Conservation (phyloP, 2,797 vertebrate species). For the Poeciliopsis gracilis region DNA sequence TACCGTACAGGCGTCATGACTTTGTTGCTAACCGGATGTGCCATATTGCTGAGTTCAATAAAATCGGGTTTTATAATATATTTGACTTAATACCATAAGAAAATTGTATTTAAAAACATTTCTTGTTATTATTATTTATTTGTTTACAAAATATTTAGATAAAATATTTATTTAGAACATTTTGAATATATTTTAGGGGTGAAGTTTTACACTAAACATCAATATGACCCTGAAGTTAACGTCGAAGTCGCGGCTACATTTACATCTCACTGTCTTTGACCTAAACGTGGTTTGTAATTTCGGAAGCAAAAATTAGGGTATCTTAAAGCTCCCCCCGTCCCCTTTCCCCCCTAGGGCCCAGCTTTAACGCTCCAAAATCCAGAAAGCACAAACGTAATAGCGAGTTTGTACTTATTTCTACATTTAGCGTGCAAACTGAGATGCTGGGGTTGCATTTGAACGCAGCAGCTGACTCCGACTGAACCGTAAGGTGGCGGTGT, state of each 20-base stretch:
- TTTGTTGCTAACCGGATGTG: conserved; percentile 78
- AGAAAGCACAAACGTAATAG: neutral
- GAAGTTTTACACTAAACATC: neutral
- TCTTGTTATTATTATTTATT: neutral
- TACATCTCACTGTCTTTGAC: neutral
- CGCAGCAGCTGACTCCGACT: conserved; percentile 21
- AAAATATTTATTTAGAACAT: too few species aligned
- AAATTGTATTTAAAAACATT: neutral
- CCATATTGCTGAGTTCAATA: neutral
- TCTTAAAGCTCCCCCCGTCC: too few species aligned
- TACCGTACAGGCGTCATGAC: conserved; percentile 56
- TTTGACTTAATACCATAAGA: neutral
- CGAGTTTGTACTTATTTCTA: neutral
- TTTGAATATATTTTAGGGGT: neutral
- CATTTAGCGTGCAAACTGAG: neutral
- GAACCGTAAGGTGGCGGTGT: conserved; percentile 60
- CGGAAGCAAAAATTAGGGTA: too few species aligned
- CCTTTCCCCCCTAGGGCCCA: too few species aligned
- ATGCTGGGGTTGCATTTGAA: neutral
- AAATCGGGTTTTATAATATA: conserved; percentile 4
- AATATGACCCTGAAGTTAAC: neutral
- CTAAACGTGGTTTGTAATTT: too few species aligned
- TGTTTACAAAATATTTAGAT: neutral
- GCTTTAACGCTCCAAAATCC: neutral
- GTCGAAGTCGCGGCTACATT: too few species aligned